Evolutionary conservation across 2,888 invertebrate genomes (phyloP), one percentile per base, ranked within the genome.

Genomic region (Rotaria magnacalcarata): DNA sequence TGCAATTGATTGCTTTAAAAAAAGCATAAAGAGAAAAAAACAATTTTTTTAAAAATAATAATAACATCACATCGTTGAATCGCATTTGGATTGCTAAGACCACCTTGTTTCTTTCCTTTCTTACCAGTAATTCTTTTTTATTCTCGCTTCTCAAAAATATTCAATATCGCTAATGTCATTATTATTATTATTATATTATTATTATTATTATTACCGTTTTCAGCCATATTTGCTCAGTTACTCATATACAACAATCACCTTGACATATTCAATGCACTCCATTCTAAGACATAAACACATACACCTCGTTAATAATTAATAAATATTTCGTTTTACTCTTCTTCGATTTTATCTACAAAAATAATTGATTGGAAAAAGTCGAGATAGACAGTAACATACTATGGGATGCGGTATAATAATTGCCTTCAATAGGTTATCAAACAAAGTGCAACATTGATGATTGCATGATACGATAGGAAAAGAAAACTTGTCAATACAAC

Each of bases 201-300:
- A 67, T 67, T 67, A 34, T 67, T 67, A 67, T 67, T 67, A 27
- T 67, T 27, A 67, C 67, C n/a, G 34, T 67, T 34, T 34, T 67
- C 34, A 27, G 27, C 11, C 67, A 27, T 67, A 34, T 67, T 67
- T 67, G 34, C 67, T 34, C 34, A 67, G 67, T 67, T 67, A 16
- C 67, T 34, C n/a, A n/a, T 14, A 27, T 67, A 14, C 11, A 34
- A 14, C 67, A 67, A 67, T 14, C 27, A 34, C 67, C 67, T 67
- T 34, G 34, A 67, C 34, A 67, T 34, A 67, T 67, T 16, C 27
- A 67, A 0, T 10, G 34, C 67, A 34, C 27, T 67, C 34, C 34
- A 16, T 27, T 67, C 10, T 16, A 34, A 67, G 27, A 67, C 34
- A 34, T n/a, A 27, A 27, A 67, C 14, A 34, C 16, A 60, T 67